A percentile compares a stretch with the other conserved stretches of the same genome.
Evolutionary conservation across 2,113 vertebrate species (phyloP).

Genomic region (Penelope pileata): DNA sequence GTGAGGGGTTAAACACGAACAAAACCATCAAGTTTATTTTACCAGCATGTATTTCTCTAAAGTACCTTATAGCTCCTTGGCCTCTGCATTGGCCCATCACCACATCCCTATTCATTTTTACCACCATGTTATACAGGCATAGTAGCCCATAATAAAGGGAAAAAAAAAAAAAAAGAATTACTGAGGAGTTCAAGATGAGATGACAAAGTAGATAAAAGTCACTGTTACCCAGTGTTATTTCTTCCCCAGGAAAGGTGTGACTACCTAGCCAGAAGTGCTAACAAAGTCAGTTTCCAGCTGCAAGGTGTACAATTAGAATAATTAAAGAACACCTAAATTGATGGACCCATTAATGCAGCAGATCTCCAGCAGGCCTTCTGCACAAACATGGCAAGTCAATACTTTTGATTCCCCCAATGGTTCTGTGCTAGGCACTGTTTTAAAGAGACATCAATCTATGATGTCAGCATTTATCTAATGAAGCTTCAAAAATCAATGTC

Average conservation of each 20-base stretch:
- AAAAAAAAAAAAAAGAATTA: slow-evolving; percentile 51
- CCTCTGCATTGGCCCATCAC: slow-evolving; percentile 58
- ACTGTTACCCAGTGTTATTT: not conserved
- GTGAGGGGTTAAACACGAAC: slow-evolving; percentile 83
- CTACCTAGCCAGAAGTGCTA: slow-evolving; percentile 40
- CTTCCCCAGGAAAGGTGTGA: slow-evolving; percentile 34
- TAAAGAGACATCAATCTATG: slow-evolving; percentile 99
- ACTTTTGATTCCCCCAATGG: slow-evolving; percentile 92
- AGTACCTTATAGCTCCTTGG: slow-evolving; percentile 64
- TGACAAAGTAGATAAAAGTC: slow-evolving; percentile 58
- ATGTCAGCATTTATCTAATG: slow-evolving; percentile 99
- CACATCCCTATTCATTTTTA: slow-evolving; percentile 66
- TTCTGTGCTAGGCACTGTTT: slow-evolving; percentile 89
- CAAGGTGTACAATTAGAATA: slow-evolving; percentile 87
- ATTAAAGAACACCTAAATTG: slow-evolving; percentile 89
- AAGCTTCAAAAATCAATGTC: slow-evolving; percentile 94
- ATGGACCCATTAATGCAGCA: slow-evolving; percentile 84
- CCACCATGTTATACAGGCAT: slow-evolving; percentile 48
- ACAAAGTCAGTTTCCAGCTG: slow-evolving; percentile 76
- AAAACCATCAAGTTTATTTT: slow-evolving; percentile 84
- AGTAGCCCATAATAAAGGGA: slow-evolving; percentile 63
- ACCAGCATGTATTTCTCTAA: slow-evolving; percentile 71
- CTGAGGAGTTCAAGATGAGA: slow-evolving; percentile 57
- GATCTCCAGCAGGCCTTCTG: slow-evolving; percentile 77
- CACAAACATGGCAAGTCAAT: slow-evolving; percentile 86